Percentiles rank a stretch among this genome's conserved stretches.
phyloP scores from a whole-genome alignment of 2,797 vertebrate species.

The Sebastes itinus region DNA sequence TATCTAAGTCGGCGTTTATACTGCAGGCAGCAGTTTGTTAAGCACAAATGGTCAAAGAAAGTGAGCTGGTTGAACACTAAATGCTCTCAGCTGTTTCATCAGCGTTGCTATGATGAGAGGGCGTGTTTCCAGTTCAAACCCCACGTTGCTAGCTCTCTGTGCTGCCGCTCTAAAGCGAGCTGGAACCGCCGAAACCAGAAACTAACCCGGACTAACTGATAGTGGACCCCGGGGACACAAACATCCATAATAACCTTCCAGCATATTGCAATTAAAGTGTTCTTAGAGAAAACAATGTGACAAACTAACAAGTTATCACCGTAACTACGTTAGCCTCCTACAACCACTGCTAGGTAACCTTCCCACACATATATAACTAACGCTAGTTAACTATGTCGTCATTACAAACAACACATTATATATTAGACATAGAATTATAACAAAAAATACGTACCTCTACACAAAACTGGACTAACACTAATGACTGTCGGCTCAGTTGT shows the following conservation, averaged over 20 bases:
- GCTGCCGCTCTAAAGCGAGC: conserved; percentile 58
- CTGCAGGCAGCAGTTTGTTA: not conserved
- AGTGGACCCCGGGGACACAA: not conserved
- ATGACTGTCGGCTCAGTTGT: not conserved
- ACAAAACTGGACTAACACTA: not conserved
- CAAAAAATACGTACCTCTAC: not conserved
- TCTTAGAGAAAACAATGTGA: too few relatives aligned
- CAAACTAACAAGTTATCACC: not conserved
- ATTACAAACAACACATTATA: not conserved
- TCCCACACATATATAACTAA: too few relatives aligned
- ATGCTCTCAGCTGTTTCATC: conserved; percentile 19
- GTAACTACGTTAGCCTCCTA: not conserved
- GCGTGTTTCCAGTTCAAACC: conserved; percentile 21
- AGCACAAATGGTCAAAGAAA: not conserved
- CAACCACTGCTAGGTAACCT: not conserved
- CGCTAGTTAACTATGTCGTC: not conserved
- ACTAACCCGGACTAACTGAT: too few relatives aligned
- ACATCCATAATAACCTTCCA: too few relatives aligned
- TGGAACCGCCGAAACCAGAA: conserved; percentile 57
- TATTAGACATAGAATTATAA: not conserved
- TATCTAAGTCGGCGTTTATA: not conserved
- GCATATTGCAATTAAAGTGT: too few relatives aligned
- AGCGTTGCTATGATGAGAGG: conserved; percentile 56
- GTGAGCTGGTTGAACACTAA: not conserved
- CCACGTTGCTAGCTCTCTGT: conserved; percentile 7